Percentiles rank a stretch among this genome's conserved stretches.
Conservation (phyloP, 1,140 invertebrate genomes). For the Rhyacophila brunnea region DNA sequence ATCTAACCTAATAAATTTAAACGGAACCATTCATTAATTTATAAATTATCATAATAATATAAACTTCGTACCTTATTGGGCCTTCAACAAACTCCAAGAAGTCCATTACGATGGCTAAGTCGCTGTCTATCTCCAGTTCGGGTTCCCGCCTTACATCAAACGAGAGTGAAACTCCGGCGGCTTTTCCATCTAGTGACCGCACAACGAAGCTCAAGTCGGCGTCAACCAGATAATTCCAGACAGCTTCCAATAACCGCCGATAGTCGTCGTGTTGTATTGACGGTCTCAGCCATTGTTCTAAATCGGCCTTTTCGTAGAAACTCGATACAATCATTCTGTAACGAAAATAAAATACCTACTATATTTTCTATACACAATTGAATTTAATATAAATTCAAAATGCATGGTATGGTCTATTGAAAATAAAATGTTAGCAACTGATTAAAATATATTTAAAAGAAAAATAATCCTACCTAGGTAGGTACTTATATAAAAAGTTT, state of each 20-base stretch:
- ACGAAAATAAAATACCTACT: conserved; percentile 28
- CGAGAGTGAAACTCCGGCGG: conserved; percentile 69
- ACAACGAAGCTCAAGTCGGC: conserved; percentile 72
- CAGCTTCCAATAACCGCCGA: conserved; percentile 59
- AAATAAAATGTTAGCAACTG: too few relatives aligned
- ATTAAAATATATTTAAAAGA: too few relatives aligned
- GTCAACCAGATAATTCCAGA: conserved; percentile 67
- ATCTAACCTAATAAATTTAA: too few relatives aligned
- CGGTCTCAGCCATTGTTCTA: conserved; percentile 72
- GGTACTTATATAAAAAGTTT: too few relatives aligned
- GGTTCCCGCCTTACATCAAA: conserved; percentile 80
- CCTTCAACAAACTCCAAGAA: conserved; percentile 76
- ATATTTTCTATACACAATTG: too few relatives aligned
- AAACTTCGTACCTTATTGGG: conserved; percentile 60
- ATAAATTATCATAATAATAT: too few relatives aligned
- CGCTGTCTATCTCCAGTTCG: conserved; percentile 63
- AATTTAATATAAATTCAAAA: too few relatives aligned
- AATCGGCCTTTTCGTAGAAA: conserved; percentile 80
- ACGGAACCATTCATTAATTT: too few relatives aligned
- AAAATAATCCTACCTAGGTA: too few relatives aligned
- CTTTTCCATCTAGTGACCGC: conserved; percentile 45
- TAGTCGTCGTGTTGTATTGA: conserved; percentile 67
- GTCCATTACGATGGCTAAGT: conserved; percentile 71
- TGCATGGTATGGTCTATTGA: too few relatives aligned
- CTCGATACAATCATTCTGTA: conserved; percentile 76